These are phyloP conservation scores for Pogonophryne albipinna DNA, from an alignment of 2,797 vertebrate genomes.

Conservation along the genomic window DNA sequence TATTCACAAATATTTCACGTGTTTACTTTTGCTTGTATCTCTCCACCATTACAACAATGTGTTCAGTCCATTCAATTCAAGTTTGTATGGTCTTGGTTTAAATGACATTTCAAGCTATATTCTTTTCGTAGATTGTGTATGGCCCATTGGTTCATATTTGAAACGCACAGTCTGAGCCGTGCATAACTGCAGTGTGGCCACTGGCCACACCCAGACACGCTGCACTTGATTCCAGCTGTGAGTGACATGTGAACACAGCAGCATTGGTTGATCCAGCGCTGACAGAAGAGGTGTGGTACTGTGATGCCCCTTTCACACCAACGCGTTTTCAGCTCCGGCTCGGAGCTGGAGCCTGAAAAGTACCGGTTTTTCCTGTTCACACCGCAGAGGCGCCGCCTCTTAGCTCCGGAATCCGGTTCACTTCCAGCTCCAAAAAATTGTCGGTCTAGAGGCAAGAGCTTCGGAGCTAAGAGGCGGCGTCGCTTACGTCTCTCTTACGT, in stretches of 20 bases:
- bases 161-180: background rate
- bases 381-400: too few species aligned
- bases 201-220: too few species aligned
- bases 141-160: background rate
- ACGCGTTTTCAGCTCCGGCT: too few species aligned
- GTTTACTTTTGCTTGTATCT: background rate
- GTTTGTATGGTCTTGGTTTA: background rate
- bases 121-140: background rate
- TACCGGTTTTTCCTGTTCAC: too few species aligned
- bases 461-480: too few species aligned
- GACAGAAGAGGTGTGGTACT: constrained; percentile 1
- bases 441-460: too few species aligned
- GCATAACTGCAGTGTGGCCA: too few species aligned
- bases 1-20: background rate
- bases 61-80: background rate
- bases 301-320: too few species aligned
- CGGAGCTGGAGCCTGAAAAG: too few species aligned
- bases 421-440: too few species aligned
- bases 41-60: background rate
- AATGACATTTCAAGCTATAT: background rate
- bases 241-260: constrained; percentile 28
- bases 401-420: too few species aligned
- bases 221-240: constrained; percentile 4
- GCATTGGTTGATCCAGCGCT: background rate
- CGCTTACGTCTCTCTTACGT: too few species aligned